Evolutionary conservation across 2,888 invertebrate species (phyloP).

Genomic region (Synergus umbraculus): DNA sequence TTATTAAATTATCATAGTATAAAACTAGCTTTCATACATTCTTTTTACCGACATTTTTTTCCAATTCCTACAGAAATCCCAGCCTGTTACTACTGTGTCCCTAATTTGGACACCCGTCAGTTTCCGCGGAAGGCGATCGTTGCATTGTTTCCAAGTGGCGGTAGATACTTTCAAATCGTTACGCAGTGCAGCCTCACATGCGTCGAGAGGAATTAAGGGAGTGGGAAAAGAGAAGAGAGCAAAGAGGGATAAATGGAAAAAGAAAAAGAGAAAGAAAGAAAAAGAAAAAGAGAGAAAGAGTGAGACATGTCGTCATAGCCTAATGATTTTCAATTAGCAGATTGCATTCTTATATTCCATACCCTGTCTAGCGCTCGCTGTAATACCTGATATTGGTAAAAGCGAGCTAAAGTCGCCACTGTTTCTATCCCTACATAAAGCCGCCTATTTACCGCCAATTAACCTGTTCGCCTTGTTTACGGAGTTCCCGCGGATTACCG

Average conservation of each 20-base stretch:
- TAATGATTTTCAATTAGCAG: slow-evolving; percentile 55
- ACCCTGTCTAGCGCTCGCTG: slow-evolving; percentile 44
- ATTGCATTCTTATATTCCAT: slow-evolving; percentile 54
- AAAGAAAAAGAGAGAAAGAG: slow-evolving; percentile 18
- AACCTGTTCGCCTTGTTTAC: slow-evolving; percentile 55
- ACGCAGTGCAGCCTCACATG: slow-evolving; percentile 43
- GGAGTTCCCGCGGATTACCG: slow-evolving; percentile 51
- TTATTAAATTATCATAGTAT: too few species aligned
- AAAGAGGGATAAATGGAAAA: background rate
- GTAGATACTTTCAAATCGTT: slow-evolving; percentile 49
- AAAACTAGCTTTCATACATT: too few species aligned
- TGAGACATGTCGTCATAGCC: slow-evolving; percentile 45
- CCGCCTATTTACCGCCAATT: slow-evolving; percentile 55
- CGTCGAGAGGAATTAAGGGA: slow-evolving; percentile 18
- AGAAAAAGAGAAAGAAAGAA: background rate
- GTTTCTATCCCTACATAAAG: slow-evolving; percentile 53
- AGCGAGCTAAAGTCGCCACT: slow-evolving; percentile 37
- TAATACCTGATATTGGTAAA: slow-evolving; percentile 35
- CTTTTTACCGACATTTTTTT: too few species aligned
- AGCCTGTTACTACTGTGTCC: background rate
- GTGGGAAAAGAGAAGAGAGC: background rate
- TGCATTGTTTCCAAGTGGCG: slow-evolving; percentile 30
- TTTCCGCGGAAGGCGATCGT: slow-evolving; percentile 19
- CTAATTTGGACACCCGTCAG: background rate
- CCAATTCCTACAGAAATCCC: background rate